Evolutionary conservation across 2,113 vertebrate genomes (phyloP).

Genomic region (Anas platyrhynchos): DNA sequence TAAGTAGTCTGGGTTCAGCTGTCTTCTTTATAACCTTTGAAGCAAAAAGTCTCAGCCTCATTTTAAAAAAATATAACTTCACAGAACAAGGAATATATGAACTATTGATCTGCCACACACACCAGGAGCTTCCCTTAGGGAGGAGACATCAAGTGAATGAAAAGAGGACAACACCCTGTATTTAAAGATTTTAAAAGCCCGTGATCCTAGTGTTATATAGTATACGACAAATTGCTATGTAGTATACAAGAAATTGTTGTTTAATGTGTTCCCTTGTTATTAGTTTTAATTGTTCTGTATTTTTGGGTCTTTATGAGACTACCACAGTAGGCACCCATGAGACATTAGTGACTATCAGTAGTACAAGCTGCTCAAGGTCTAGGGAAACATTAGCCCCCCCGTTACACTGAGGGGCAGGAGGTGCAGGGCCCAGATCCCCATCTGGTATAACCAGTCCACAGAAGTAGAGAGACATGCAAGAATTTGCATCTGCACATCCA

Average conservation of each 20-base stretch:
- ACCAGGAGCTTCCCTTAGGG: background rate
- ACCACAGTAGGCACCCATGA: background rate
- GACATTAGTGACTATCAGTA: background rate
- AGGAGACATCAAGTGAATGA: background rate
- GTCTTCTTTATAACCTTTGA: conserved; percentile 39
- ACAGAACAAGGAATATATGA: background rate
- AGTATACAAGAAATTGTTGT: background rate
- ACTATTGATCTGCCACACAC: background rate
- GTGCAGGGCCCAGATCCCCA: background rate
- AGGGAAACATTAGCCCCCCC: background rate
- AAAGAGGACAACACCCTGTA: background rate
- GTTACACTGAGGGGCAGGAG: background rate
- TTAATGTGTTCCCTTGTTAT: background rate
- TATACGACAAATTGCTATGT: background rate
- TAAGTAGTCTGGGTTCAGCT: background rate
- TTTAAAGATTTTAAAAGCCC: conserved; percentile 19
- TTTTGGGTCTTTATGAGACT: background rate
- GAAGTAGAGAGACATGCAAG: background rate
- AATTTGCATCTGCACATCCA: background rate
- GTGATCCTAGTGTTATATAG: background rate
- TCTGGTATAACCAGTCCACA: background rate
- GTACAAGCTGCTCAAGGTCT: background rate
- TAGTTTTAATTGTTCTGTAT: background rate
- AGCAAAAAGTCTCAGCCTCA: conserved; percentile 27
- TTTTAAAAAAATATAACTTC: conserved; percentile 22